Percentiles rank a stretch among this genome's conserved stretches.
Conservation (phyloP, 2,113 vertebrate species). For the Carollia perspicillata region DNA sequence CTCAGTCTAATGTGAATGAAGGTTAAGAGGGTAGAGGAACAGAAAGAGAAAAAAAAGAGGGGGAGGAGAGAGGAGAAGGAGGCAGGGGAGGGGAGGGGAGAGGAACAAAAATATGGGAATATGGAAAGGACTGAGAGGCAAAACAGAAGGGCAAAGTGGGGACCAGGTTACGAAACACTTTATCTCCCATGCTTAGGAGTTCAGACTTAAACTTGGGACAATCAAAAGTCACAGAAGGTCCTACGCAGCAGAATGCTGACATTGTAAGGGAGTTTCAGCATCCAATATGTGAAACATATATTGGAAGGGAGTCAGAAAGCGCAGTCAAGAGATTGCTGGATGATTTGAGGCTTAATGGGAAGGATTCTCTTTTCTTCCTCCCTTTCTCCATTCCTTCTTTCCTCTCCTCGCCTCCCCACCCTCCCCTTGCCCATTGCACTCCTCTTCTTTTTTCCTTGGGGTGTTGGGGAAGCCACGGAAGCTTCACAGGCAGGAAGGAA, state of each 20-base stretch:
- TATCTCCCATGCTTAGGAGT: not conserved
- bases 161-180: not conserved
- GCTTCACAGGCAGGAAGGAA: not conserved
- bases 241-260: not conserved
- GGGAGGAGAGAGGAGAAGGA: too few relatives aligned
- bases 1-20: not conserved
- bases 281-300: not conserved
- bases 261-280: not conserved
- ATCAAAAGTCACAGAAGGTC: not conserved
- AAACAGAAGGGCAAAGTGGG: not conserved
- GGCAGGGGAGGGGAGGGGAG: too few relatives aligned
- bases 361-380: not conserved
- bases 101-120: not conserved
- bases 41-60: not conserved
- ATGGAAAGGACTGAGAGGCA: not conserved
- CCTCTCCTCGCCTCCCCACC: too few relatives aligned
- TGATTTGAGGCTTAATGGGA: not conserved
- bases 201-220: not conserved
- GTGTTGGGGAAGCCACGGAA: not conserved
- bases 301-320: not conserved
- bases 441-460: not conserved
- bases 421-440: fast-evolving
- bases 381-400: not conserved
- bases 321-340: not conserved
- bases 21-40: not conserved